Evolutionary conservation across 2,888 invertebrate species (phyloP).

Genomic region (Heliconius cydno): DNA sequence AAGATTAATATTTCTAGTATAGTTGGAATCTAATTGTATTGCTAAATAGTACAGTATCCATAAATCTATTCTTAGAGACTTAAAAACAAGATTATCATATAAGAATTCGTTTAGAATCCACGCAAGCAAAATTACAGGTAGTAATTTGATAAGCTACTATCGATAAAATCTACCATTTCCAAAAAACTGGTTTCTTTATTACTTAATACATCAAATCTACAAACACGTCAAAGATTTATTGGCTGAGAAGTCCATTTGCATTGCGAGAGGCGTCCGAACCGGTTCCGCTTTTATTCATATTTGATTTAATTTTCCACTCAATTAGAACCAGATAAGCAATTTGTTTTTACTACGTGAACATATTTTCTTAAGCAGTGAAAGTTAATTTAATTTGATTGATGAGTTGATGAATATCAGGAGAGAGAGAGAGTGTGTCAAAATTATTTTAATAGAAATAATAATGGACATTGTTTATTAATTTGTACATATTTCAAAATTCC

Average conservation of each 20-base stretch:
- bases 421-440: neutral
- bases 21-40: too few relatives aligned
- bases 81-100: neutral
- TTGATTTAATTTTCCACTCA: constrained; percentile 36
- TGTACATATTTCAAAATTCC: too few relatives aligned
- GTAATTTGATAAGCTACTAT: neutral
- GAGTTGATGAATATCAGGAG: constrained; percentile 1
- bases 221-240: constrained; percentile 18
- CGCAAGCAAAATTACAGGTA: too few relatives aligned
- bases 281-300: constrained; percentile 23
- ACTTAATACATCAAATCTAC: constrained; percentile 11
- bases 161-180: neutral
- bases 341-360: constrained; percentile 9
- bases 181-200: neutral
- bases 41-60: too few relatives aligned
- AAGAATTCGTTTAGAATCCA: too few relatives aligned
- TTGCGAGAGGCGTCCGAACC: constrained; percentile 7
- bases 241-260: constrained; percentile 19
- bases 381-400: constrained; percentile 16
- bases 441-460: neutral
- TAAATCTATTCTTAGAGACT: too few relatives aligned
- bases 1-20: too few relatives aligned
- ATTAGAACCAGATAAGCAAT: constrained; percentile 32
- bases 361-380: constrained; percentile 22
- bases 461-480: too few relatives aligned